phyloP scores from a whole-genome alignment of 2,797 vertebrate genomes.

The Garrulus glandarius region DNA sequence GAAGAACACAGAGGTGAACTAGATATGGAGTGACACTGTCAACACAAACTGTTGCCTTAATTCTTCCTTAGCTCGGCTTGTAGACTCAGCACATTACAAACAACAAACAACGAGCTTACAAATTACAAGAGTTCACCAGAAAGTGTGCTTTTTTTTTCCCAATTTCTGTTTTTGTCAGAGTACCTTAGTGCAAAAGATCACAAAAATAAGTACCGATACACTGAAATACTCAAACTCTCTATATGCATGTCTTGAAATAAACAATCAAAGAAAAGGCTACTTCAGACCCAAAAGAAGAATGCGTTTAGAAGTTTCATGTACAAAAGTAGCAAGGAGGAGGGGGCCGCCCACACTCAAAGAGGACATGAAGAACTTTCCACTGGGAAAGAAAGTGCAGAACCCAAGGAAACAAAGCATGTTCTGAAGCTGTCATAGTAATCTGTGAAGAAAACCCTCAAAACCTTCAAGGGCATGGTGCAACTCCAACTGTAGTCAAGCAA shows the following conservation, averaged over 20 bases:
- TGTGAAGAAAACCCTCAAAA: background rate
- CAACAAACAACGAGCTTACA: constrained; percentile 54
- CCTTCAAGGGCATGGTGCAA: background rate
- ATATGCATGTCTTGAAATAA: constrained; percentile 6
- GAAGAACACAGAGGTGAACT: background rate
- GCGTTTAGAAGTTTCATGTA: background rate
- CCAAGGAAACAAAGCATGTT: background rate
- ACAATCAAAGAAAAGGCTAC: background rate
- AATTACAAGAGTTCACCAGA: constrained; percentile 59
- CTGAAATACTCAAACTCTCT: constrained; percentile 24
- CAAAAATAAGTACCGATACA: constrained; percentile 40
- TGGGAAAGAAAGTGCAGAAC: background rate
- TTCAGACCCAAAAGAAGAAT: background rate
- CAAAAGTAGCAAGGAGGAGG: background rate
- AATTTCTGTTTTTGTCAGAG: constrained; percentile 32
- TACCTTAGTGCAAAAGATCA: constrained; percentile 54
- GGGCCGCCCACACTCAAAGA: background rate
- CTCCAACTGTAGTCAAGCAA: background rate
- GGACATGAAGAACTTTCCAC: background rate
- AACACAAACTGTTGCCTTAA: constrained; percentile 45
- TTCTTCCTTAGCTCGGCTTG: constrained; percentile 20
- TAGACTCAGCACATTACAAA: constrained; percentile 59
- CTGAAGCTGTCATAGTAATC: background rate
- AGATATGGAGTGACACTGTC: background rate
- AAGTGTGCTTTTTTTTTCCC: constrained; percentile 46